phyloP scores from a whole-genome alignment of 1,140 invertebrate species.

The Phenacoccus solenopsis region DNA sequence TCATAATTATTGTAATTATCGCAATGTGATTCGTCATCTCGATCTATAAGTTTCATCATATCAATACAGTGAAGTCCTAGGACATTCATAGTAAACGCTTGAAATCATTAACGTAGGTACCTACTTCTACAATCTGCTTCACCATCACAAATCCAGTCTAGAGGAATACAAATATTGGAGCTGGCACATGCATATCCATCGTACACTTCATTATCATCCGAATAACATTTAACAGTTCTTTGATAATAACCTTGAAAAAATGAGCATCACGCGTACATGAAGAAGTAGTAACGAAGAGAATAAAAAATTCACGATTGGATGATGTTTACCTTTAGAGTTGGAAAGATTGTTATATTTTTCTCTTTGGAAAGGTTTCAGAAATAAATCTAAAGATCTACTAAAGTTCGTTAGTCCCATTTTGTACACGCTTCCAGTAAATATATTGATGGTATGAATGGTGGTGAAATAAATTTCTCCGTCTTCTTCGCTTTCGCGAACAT shows the following conservation, averaged over 20 bases:
- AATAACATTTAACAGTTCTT: slow-evolving; percentile 20
- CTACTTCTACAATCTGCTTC: slow-evolving; percentile 27
- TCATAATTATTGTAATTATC: slow-evolving; percentile 15
- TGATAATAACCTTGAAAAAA: not conserved
- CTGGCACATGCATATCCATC: slow-evolving; percentile 27
- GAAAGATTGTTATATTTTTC: not conserved
- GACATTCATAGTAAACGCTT: not conserved
- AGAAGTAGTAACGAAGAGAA: no score
- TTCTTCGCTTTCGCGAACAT: not conserved
- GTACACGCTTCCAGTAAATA: slow-evolving; percentile 16
- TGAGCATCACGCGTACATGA: not conserved
- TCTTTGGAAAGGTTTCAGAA: not conserved
- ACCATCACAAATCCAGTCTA: slow-evolving; percentile 27
- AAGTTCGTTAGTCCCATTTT: not conserved
- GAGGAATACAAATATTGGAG: slow-evolving; percentile 20
- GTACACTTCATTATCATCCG: slow-evolving; percentile 22
- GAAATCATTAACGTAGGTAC: not conserved
- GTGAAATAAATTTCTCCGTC: not conserved
- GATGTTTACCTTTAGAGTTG: slow-evolving; percentile 18
- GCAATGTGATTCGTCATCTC: not conserved
- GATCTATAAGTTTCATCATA: not conserved
- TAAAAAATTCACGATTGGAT: slow-evolving; percentile 12
- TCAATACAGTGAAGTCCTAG: not conserved
- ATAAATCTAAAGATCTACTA: not conserved
- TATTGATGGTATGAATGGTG: slow-evolving; percentile 15